These are phyloP conservation scores for Branchellion lobata DNA, from an alignment of 2,888 invertebrate genomes.

Conservation along the genomic window DNA sequence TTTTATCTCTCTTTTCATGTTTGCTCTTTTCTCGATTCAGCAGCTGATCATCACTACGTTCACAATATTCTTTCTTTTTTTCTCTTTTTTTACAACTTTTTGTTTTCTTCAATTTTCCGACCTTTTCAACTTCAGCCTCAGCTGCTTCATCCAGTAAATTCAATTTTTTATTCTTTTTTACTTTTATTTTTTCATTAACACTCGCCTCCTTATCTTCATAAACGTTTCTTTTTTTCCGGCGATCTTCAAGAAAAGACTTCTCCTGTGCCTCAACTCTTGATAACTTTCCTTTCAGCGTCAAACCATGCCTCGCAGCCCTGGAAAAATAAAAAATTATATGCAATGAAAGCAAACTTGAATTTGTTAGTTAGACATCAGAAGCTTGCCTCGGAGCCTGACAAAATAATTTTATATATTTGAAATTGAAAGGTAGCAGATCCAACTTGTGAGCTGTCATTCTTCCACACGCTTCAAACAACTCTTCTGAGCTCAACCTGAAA, in stretches of 20 bases:
- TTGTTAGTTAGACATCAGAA: neutral
- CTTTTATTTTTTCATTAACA: neutral
- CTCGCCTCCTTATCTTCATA: neutral
- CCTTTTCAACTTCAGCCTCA: too few species aligned
- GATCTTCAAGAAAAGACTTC: neutral
- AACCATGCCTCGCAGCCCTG: conserved; percentile 16
- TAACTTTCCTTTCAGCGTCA: conserved; percentile 11
- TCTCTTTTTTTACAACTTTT: too few species aligned
- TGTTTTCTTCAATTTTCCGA: too few species aligned
- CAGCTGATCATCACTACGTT: too few species aligned
- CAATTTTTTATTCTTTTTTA: neutral
- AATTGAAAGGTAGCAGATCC: too few species aligned
- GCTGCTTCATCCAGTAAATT: too few species aligned
- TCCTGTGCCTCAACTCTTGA: conserved; percentile 4
- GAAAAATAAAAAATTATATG: neutral
- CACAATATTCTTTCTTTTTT: too few species aligned
- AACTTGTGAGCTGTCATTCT: conserved; percentile 20
- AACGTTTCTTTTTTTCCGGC: neutral
- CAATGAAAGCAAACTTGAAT: neutral
- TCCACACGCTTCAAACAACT: conserved; percentile 22
- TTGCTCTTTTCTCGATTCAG: too few species aligned
- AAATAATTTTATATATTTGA: too few species aligned
- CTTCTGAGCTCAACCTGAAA: conserved; percentile 8
- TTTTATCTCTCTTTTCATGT: too few species aligned
- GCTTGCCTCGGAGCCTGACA: too few species aligned